phyloP scores from a whole-genome alignment of 2,888 invertebrate genomes.

The Craniophora ligustri region DNA sequence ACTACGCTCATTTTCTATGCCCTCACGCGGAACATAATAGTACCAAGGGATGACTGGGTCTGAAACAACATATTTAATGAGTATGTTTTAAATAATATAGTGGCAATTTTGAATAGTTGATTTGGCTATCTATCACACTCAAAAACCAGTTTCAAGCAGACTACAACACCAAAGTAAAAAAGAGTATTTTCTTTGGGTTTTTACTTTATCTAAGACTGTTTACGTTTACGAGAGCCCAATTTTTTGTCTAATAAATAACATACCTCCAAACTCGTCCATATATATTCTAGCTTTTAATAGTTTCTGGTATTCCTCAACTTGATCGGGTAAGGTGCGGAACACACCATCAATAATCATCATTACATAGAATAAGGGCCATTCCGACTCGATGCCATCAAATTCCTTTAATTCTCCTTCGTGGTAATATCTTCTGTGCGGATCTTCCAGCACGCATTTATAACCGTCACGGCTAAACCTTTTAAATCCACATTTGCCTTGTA shows the following conservation, averaged over 20 bases:
- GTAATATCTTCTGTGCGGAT: slow-evolving; percentile 93
- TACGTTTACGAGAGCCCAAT: too few species aligned
- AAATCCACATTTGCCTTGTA: slow-evolving; percentile 97
- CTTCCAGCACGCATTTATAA: slow-evolving; percentile 96
- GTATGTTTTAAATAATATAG: not conserved
- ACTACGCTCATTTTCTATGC: slow-evolving; percentile 91
- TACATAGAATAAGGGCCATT: slow-evolving; percentile 99
- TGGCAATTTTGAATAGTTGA: too few species aligned
- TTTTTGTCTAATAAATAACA: too few species aligned
- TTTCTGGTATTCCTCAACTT: slow-evolving; percentile 97
- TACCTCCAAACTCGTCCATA: slow-evolving; percentile 94
- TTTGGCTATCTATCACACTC: too few species aligned
- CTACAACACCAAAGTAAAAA: too few species aligned
- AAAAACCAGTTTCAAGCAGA: not conserved
- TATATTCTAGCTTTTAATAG: slow-evolving; percentile 94
- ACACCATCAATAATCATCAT: slow-evolving; percentile 99
- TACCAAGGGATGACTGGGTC: slow-evolving; percentile 98
- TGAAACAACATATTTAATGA: slow-evolving; percentile 67
- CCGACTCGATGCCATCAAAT: slow-evolving; percentile 98
- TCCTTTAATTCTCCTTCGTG: slow-evolving; percentile 97
- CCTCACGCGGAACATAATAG: slow-evolving; percentile 94
- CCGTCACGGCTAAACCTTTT: slow-evolving; percentile 98
- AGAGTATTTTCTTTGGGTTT: too few species aligned
- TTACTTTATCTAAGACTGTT: too few species aligned
- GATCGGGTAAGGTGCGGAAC: slow-evolving; percentile 95